Conservation (phyloP, 1,140 invertebrate species). For the Drosophila fuyamai region DNA sequence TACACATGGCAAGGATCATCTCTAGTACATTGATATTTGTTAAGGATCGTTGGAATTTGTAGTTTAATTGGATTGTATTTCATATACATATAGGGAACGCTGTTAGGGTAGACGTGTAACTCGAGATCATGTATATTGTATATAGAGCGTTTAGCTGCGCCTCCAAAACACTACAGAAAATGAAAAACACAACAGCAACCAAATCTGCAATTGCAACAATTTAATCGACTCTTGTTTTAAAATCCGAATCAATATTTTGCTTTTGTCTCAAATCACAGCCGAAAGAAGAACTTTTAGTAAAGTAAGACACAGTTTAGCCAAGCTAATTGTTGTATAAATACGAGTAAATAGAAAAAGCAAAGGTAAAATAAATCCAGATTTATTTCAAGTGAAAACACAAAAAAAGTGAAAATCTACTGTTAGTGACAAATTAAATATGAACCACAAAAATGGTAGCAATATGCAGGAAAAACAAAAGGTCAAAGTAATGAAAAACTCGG, state of each 20-base stretch:
- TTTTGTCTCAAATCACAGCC: conserved; percentile 44
- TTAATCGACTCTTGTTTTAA: conserved; percentile 23
- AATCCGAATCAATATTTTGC: conserved; percentile 23
- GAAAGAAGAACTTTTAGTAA: conserved; percentile 46
- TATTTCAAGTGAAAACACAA: conserved; percentile 54
- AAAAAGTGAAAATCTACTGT: conserved; percentile 46
- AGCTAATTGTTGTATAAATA: conserved; percentile 78
- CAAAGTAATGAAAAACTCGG: conserved; percentile 65
- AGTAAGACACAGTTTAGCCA: conserved; percentile 74
- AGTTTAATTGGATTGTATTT: conserved; percentile 75
- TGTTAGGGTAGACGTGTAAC: conserved; percentile 74
- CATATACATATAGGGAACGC: conserved; percentile 68
- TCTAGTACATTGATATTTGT: conserved; percentile 69
- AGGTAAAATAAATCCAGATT: conserved; percentile 57
- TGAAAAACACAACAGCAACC: conserved; percentile 18
- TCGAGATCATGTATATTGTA: conserved; percentile 72
- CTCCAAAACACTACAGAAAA: conserved; percentile 21
- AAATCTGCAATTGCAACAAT: conserved; percentile 34
- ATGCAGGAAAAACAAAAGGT: conserved; percentile 59
- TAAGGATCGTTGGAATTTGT: conserved; percentile 82
- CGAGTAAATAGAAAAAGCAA: conserved; percentile 42
- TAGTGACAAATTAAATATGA: conserved; percentile 57
- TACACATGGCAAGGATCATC: conserved; percentile 65
- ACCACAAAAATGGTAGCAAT: conserved; percentile 69
- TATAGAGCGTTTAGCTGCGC: conserved; percentile 67